Percentiles rank a stretch among this genome's conserved stretches.
Evolutionary conservation across 2,888 invertebrate genomes (phyloP).

Genomic region (Chymomyza amoena): DNA sequence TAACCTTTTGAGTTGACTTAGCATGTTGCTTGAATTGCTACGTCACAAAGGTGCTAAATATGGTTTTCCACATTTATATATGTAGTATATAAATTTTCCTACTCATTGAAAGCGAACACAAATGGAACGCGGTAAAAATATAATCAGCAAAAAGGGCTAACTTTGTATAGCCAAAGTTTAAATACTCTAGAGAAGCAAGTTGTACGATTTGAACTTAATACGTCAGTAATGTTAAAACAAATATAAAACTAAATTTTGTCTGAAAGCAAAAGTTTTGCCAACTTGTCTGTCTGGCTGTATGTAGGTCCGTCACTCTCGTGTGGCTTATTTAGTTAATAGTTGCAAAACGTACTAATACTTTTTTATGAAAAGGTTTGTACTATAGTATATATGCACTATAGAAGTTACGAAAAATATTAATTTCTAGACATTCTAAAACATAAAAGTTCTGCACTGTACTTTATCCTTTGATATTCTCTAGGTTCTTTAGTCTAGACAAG

Average conservation of each 20-base stretch:
- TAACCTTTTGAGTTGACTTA: neutral
- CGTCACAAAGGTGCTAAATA: conserved; percentile 9
- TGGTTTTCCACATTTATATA: conserved; percentile 15
- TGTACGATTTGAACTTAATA: neutral
- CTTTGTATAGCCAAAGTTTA: neutral
- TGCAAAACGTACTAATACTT: too few relatives aligned
- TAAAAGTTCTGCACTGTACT: too few relatives aligned
- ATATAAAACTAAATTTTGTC: neutral
- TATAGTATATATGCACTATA: too few relatives aligned
- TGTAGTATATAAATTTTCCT: neutral
- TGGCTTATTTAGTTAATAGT: too few relatives aligned
- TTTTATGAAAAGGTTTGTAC: too few relatives aligned
- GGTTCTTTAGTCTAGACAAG: too few relatives aligned
- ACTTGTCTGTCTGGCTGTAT: neutral
- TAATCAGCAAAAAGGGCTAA: neutral
- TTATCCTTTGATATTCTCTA: too few relatives aligned
- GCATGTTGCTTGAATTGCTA: neutral
- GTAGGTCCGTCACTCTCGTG: too few relatives aligned
- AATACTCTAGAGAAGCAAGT: neutral
- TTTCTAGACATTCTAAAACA: too few relatives aligned
- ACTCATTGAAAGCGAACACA: neutral
- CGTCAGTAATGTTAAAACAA: neutral
- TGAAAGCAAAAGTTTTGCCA: neutral
- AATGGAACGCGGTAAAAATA: neutral
- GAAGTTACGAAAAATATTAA: too few relatives aligned